Base-by-base conservation (phyloP, 2,888 invertebrate species). In the Venusia cambrica region DNA sequence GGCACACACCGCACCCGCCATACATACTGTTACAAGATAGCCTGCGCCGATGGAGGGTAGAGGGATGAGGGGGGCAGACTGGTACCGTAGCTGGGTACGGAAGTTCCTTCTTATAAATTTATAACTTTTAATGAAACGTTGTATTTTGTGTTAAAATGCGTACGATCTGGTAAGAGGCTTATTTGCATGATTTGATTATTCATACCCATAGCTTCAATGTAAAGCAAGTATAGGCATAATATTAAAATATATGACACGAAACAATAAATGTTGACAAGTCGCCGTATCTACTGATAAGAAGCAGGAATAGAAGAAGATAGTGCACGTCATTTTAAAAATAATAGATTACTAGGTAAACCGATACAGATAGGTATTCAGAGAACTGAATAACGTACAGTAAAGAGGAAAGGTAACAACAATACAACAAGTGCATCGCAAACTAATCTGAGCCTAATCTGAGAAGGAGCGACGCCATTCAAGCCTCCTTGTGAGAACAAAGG, bases 361-460 rank as follows among this genome's bases (percentile, higher is more conserved):
- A 27, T 34, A 38, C 37, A 18, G 24, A 5, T n/a, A n/a, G n/a
- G n/a, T n/a, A n/a, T 50, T 51, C 45, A 30, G 12, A 43, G 51
- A 48, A 42, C n/a, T n/a, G 38, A 37, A 43, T 31, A 19, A 16
- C 16, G 15, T 16, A 36, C 19, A 30, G 13, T 30, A 32, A 39
- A 51, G 11, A 39, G 48, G 11, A 17, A 59, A 49, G 46, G 40
- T 40, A 43, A 48, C 45, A 35, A 33, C 40, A 58, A 57, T 41
- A 52, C 54, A 65, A 63, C 67, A 71, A 73, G 67, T 73, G 66
- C 54, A 56, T 44, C 37, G 45, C 47, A 69, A 65, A 65, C 58
- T 60, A 61, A 62, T 51, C 54, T 57, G 54, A 54, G 38, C 9
- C 13, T 29, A 17, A 25, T 24, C 14, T 24, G 12, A 32, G 29